Conservation (phyloP, 2,888 invertebrate genomes). For the Mamestra brassicae region DNA sequence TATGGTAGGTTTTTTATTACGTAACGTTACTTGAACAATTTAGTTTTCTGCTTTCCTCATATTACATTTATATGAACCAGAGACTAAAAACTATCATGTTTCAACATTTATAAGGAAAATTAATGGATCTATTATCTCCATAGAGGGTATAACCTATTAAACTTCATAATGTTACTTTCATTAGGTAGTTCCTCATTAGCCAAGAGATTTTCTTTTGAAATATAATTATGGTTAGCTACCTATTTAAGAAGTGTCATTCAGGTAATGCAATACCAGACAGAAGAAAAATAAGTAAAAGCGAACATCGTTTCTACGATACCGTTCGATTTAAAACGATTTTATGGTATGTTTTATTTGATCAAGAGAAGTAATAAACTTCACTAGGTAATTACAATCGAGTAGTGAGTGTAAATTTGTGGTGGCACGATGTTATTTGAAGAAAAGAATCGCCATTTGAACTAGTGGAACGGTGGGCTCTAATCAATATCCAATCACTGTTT, state of each 20-base stretch:
- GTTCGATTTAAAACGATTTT: conserved; percentile 75
- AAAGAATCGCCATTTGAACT: conserved; percentile 86
- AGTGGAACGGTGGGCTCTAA: conserved; percentile 87
- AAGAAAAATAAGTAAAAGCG: conserved; percentile 55
- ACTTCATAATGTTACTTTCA: not conserved
- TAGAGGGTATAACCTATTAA: not conserved
- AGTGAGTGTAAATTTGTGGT: conserved; percentile 89
- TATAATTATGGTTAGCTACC: not conserved
- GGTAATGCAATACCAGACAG: conserved; percentile 16
- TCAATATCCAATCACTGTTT: conserved; percentile 89
- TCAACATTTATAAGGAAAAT: not conserved
- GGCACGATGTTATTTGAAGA: conserved; percentile 84
- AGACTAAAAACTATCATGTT: not conserved
- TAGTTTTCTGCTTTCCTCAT: not conserved
- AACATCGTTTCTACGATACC: conserved; percentile 49
- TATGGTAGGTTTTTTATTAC: not conserved
- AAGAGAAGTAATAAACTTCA: conserved; percentile 83
- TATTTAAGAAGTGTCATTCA: not conserved
- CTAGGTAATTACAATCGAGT: conserved; percentile 86
- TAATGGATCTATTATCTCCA: not conserved
- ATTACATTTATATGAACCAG: too few species aligned
- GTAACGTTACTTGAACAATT: not conserved
- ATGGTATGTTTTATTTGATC: conserved; percentile 87
- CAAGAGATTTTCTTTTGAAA: not conserved
- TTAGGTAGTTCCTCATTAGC: not conserved